Base-by-base conservation (phyloP, 2,888 invertebrate species). In the Athalia circularis region DNA sequence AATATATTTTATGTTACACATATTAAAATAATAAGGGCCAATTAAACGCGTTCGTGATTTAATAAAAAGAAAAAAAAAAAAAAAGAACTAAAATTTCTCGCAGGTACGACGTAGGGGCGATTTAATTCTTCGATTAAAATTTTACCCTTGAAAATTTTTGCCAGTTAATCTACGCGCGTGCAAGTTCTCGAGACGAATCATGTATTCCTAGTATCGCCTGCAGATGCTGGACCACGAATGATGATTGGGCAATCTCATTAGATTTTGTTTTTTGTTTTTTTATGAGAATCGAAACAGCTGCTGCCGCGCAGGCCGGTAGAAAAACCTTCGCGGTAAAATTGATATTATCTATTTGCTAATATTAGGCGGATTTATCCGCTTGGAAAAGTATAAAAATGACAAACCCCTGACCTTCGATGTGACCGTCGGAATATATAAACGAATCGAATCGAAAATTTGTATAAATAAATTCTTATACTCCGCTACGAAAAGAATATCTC, bases 291-390 rank as follows among this genome's bases (percentile, higher is more conserved):
- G 29, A 2, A 29, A 29, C 29, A 29, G 29, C 29, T 29, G 29
- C 29, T 29, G 29, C 29, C 2, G 29, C 29, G 29, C 61, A 1
- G 48, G 29, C 4, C 29, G 29, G 2, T 29, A 29, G 29, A 29
- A 2, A 9, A 61, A 74, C 61, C 74, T 74, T 74, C 74, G 74
- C 74, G 74, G 48, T 74, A 74, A 59, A 64, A 75, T 50, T 64
- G 52, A 75, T 29, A 29, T 29, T 75, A 75, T 50, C 43, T 50
- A 1, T 61, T 75, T 64, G 61, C 62, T 75, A 75, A 75, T 75
- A 62, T 11, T 75, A 8, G 6, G 59, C n/a, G 29, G 2, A 29
- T 29, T 29, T 29, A 29, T 29, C 29, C 29, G 54, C 54, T 3
- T 54, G 54, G 11, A 54, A 54, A 54, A n/a, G 9, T n/a, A 54